These are phyloP conservation scores for Aethina tumida DNA, from an alignment of 1,140 invertebrate species.

Conservation along the genomic window DNA sequence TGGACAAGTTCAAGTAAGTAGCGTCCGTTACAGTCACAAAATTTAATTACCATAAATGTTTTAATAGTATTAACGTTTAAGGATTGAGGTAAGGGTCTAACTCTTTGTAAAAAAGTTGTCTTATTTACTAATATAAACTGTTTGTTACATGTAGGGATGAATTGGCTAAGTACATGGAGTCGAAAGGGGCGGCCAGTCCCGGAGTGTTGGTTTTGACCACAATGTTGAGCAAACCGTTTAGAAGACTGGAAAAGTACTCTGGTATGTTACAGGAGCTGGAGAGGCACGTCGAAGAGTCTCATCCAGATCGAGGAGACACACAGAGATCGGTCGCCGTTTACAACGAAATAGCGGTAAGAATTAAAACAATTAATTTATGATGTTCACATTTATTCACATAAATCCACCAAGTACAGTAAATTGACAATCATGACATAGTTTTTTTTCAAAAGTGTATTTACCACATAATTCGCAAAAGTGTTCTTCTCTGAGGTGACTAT, in stretches of 20 bases:
- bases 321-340: conserved; percentile 89
- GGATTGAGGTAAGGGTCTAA: conserved; percentile 1
- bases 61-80: not conserved
- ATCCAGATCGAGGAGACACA: conserved; percentile 91
- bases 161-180: conserved; percentile 80
- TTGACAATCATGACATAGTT: too few species aligned
- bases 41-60: not conserved
- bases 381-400: too few species aligned
- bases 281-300: conserved; percentile 87
- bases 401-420: too few species aligned
- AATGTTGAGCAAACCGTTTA: conserved; percentile 88
- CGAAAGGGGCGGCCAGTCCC: conserved; percentile 66
- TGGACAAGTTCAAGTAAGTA: conserved; percentile 81
- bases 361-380: not conserved
- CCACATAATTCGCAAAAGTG: too few species aligned
- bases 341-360: conserved; percentile 84
- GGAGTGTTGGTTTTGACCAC: conserved; percentile 84
- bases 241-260: conserved; percentile 89
- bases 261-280: conserved; percentile 90
- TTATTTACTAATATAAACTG: too few species aligned
- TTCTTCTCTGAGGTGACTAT: too few species aligned
- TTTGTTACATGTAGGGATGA: conserved; percentile 65
- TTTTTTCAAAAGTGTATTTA: too few species aligned
- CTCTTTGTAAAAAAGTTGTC: conserved; percentile 5
- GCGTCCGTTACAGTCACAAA: not conserved